A percentile compares a stretch with the other conserved stretches of the same genome.
Evolutionary conservation across 2,797 vertebrate species (phyloP).

Genomic region (Pipistrellus pygmaeus): DNA sequence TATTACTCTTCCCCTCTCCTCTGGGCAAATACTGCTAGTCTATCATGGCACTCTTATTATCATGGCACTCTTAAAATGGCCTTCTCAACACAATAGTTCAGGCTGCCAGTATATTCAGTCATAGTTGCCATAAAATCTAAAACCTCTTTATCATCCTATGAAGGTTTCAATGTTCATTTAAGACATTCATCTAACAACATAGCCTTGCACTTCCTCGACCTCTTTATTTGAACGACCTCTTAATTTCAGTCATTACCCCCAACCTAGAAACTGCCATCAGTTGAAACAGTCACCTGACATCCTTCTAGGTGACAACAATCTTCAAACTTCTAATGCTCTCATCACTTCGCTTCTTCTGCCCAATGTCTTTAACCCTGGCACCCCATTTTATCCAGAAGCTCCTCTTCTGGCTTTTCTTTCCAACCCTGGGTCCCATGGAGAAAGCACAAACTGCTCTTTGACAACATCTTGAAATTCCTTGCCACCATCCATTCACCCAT

Average conservation of each 20-base stretch:
- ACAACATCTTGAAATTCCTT: constrained; percentile 7
- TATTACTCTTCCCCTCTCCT: neutral
- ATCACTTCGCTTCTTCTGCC: neutral
- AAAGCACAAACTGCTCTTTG: neutral
- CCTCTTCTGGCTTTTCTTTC: neutral
- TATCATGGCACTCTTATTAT: neutral
- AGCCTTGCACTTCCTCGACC: neutral
- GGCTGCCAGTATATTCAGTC: neutral
- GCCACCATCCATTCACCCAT: neutral
- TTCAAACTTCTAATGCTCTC: neutral
- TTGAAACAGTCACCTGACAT: neutral
- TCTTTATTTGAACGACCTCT: neutral
- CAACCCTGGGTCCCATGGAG: neutral
- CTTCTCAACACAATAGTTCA: neutral
- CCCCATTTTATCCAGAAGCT: neutral
- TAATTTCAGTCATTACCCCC: neutral
- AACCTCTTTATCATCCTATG: neutral
- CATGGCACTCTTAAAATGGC: neutral
- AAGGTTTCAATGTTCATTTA: constrained; percentile 7
- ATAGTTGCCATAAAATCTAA: neutral
- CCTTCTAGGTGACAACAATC: neutral
- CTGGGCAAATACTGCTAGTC: neutral
- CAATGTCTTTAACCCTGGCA: neutral
- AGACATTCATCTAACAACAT: neutral
- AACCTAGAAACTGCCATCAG: neutral